These are phyloP conservation scores for Scaptomyza parva DNA, from an alignment of 2,888 invertebrate species.

Conservation along the genomic window DNA sequence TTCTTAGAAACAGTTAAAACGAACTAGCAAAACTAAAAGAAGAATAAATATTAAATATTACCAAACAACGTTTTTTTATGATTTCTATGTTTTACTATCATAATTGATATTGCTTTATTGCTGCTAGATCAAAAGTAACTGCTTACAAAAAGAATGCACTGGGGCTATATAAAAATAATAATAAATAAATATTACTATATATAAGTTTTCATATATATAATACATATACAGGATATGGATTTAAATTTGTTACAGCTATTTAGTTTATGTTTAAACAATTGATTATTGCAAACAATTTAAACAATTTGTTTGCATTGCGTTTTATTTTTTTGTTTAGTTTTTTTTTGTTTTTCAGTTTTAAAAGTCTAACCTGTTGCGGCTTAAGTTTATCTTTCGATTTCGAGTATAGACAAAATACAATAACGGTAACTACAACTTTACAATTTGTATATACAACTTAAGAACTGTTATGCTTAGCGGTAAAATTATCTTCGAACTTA, in stretches of 20 bases:
- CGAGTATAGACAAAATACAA: slow-evolving; percentile 66
- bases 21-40: too few relatives aligned
- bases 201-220: slow-evolving; percentile 24
- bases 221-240: slow-evolving; percentile 40
- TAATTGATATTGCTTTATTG: slow-evolving; percentile 70
- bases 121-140: slow-evolving; percentile 69
- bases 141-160: slow-evolving; percentile 50
- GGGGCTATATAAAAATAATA: slow-evolving; percentile 60
- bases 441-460: slow-evolving; percentile 69
- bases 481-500: background rate
- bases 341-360: slow-evolving; percentile 3
- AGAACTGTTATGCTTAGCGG: slow-evolving; percentile 12
- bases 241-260: slow-evolving; percentile 40
- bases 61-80: background rate
- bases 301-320: slow-evolving; percentile 59
- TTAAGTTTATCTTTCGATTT: slow-evolving; percentile 34
- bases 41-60: too few relatives aligned
- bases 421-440: slow-evolving; percentile 73
- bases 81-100: slow-evolving; percentile 47
- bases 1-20: too few relatives aligned
- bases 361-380: slow-evolving; percentile 44
- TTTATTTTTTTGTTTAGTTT: slow-evolving; percentile 4
- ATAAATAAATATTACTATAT: slow-evolving; percentile 70
- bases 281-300: slow-evolving; percentile 35
- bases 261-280: slow-evolving; percentile 22